Evolutionary conservation across 2,113 vertebrate species (phyloP), one percentile per base, ranked within the genome.

Genomic region (Hystrix cristata): DNA sequence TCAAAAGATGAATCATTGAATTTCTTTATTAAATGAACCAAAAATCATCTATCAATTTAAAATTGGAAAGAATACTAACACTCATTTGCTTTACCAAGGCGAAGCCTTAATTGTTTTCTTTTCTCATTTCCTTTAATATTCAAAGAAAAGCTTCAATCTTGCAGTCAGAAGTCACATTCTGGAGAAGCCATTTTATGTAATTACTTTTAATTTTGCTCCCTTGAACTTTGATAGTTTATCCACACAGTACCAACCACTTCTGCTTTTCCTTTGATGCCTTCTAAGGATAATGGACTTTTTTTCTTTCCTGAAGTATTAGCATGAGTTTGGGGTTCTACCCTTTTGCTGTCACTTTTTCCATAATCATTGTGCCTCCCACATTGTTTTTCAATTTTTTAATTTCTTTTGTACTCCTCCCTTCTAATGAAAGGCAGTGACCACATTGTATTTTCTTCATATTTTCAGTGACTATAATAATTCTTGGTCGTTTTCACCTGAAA

Each of bases 1-100:
- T 95, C 95, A 92, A 97, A 98, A 92, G 95, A 97, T 51, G 55
- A 57, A 80, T 91, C 48, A 64, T 95, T 93, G 57, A 76, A 90
- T 92, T 97, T 95, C 64, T 94, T 95, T 92, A 93, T 96, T 94
- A 90, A 97, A 81, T 83, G 92, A 93, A 91, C 76, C 60, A 62
- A 81, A 91, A 97, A 79, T 82, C 87, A 95, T 97, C 92, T 96
- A 92, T 87, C 84, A 88, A 88, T 90, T 95, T 97, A 85, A 94
- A 97, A 48, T 95, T 94, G 95, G 94, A 95, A 87, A 67, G 87
- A 59, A 93, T 81, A 79, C 90, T 80, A 67, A 90, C 60, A 65
- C 46, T 78, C 51, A 29, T 46, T 31, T 80, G 13, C 31, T 64
- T 96, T 74, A 85, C 74, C 59, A 91, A 85, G 29, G 31, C 64